Evolutionary conservation across 1,140 invertebrate genomes (phyloP).

Genomic region (Hycleus cichorii): DNA sequence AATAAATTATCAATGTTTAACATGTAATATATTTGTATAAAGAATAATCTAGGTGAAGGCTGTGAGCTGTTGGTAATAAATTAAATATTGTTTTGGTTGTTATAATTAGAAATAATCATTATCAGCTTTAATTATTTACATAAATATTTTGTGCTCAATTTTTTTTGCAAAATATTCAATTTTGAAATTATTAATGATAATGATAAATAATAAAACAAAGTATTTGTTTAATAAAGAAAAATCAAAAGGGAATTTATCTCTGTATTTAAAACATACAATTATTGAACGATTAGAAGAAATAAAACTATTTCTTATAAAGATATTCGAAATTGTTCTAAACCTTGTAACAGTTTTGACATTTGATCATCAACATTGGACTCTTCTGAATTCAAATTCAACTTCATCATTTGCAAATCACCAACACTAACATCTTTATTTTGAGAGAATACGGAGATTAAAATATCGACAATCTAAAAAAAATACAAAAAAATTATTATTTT

Average conservation of each 20-base stretch:
- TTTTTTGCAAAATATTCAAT: background rate
- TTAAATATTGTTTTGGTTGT: background rate
- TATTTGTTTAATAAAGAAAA: background rate
- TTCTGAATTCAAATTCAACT: slow-evolving; percentile 29
- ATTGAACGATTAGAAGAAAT: background rate
- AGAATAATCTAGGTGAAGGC: slow-evolving; percentile 9
- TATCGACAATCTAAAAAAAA: slow-evolving; percentile 32
- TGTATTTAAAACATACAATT: slow-evolving; percentile 8
- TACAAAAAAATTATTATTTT: background rate
- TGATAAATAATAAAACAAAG: slow-evolving; percentile 1
- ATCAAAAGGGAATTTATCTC: background rate
- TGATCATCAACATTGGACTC: slow-evolving; percentile 29
- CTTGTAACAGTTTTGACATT: slow-evolving; percentile 31
- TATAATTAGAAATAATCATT: background rate
- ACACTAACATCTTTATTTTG: slow-evolving; percentile 24
- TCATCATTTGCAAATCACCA: slow-evolving; percentile 33
- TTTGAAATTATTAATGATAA: too few relatives aligned
- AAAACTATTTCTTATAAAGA: slow-evolving; percentile 10
- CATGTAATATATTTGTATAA: background rate
- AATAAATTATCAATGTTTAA: background rate
- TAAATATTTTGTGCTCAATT: background rate
- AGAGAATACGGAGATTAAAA: slow-evolving; percentile 29
- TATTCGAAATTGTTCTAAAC: slow-evolving; percentile 31
- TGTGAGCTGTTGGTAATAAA: slow-evolving; percentile 5
- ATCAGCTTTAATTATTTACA: background rate